Conservation (phyloP, 2,797 vertebrate genomes). For the Avahi laniger region DNA sequence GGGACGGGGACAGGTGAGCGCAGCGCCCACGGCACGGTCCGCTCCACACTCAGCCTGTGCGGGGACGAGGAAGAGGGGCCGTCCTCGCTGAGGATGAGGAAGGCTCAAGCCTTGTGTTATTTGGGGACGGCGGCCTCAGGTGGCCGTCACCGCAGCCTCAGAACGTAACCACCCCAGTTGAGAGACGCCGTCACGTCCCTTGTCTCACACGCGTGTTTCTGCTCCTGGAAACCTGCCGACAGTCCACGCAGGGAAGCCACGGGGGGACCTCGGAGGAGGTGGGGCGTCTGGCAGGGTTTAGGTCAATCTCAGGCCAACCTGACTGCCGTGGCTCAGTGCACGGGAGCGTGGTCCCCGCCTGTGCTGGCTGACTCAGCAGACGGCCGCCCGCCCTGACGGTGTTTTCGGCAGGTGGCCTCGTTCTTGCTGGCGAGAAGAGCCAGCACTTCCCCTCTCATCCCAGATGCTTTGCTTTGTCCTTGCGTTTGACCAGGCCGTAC, state of each 20-base stretch:
- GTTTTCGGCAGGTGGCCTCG: not conserved
- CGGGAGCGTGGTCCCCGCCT: not conserved
- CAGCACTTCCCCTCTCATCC: accelerated
- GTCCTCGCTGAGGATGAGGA: accelerated
- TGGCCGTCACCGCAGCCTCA: too few relatives aligned
- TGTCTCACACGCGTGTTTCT: not conserved
- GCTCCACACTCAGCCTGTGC: accelerated
- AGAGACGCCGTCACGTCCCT: not conserved
- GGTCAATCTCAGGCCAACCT: not conserved
- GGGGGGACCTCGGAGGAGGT: not conserved
- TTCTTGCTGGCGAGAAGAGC: not conserved
- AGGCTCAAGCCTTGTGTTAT: too few relatives aligned
- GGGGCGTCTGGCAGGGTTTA: not conserved
- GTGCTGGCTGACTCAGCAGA: accelerated
- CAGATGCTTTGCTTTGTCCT: not conserved
- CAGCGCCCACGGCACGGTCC: accelerated
- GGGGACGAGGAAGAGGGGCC: accelerated
- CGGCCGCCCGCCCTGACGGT: not conserved
- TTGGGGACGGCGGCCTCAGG: accelerated
- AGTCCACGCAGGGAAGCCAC: too few relatives aligned
- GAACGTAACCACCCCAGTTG: not conserved
- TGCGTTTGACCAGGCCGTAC: too few relatives aligned
- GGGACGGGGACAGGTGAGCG: slow-evolving; percentile 51
- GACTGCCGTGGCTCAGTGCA: too few relatives aligned
- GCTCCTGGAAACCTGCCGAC: not conserved